These are phyloP conservation scores for Eurystomus glaucurus DNA, from an alignment of 2,797 vertebrate genomes.

Conservation along the genomic window DNA sequence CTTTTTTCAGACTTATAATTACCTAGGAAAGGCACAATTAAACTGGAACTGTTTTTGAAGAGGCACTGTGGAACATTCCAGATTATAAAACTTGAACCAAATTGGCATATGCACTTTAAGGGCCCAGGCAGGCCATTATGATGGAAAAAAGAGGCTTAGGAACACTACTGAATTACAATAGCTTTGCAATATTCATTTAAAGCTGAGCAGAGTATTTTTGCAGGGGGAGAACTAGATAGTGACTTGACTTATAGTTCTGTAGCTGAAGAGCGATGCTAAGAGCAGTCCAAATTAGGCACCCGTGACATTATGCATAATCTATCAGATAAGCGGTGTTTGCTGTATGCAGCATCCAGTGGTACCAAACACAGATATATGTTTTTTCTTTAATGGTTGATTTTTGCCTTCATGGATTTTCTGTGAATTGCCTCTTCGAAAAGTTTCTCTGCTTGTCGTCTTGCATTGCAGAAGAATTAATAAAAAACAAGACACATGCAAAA, in stretches of 20 bases:
- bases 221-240: background rate
- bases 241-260: background rate
- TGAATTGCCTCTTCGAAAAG: background rate
- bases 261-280: background rate
- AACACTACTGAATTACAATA: background rate
- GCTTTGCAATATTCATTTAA: background rate
- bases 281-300: background rate
- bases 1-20: background rate
- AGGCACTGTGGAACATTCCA: background rate
- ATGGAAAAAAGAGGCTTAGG: background rate
- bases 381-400: background rate
- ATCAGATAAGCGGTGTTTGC: background rate
- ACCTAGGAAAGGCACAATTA: background rate
- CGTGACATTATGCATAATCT: background rate
- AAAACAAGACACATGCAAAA: background rate
- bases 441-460: conserved; percentile 29
- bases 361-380: background rate
- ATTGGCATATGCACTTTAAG: conserved; percentile 43
- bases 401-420: conserved; percentile 26
- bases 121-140: background rate
- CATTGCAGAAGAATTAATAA: conserved; percentile 15
- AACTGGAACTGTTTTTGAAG: background rate
- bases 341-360: background rate
- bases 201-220: background rate
- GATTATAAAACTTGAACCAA: conserved; percentile 44